Evolutionary conservation across 2,888 invertebrate genomes (phyloP), one percentile per base, ranked within the genome.

Genomic region (Hesperia comma): DNA sequence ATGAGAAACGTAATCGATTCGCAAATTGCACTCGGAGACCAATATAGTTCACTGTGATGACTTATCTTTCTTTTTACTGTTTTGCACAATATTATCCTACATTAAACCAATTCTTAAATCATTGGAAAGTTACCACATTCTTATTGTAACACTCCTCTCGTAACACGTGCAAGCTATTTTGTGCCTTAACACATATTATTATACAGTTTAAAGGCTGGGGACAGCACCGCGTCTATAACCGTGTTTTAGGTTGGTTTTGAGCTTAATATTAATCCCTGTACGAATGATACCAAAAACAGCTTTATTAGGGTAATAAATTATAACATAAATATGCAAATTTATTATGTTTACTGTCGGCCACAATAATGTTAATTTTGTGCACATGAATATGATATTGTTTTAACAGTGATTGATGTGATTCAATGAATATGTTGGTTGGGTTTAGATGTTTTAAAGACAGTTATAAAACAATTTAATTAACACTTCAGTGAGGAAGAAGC

Each of bases 241-340:
- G 26, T 26, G 26, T 26, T 26, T 26, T 26, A 26, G 26, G 19
- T 41, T 14, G 17, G 37, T 61, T 61, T 49, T 10, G 37, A 51
- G 61, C 33, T 43, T n/a, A 41, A n/a, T 40, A 8, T 53, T 46
- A 61, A 61, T 61, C 33, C 61, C 32, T 12, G 26, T 26, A 49
- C 37, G 17, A 51, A 51, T 51, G 61, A 10, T 46, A 37, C 49
- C 6, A 37, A 49, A 2, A 49, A 60, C 60, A 49, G 60, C 19
- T 51, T 61, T 49, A 61, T 61, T 61, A 10, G 15, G 0, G 10
- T n/a, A 21, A 19, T 37, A 53, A 61, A 53, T 53, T 61, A 53
- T 26, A 40, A 53, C 53, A 26, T 54, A 37, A 33, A 6, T 37
- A 57, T 53, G 61, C 61, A 61, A 51, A 40, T 33, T 51, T 5